Base-by-base conservation (phyloP, 2,888 invertebrate species). In the Campaea margaritaria region DNA sequence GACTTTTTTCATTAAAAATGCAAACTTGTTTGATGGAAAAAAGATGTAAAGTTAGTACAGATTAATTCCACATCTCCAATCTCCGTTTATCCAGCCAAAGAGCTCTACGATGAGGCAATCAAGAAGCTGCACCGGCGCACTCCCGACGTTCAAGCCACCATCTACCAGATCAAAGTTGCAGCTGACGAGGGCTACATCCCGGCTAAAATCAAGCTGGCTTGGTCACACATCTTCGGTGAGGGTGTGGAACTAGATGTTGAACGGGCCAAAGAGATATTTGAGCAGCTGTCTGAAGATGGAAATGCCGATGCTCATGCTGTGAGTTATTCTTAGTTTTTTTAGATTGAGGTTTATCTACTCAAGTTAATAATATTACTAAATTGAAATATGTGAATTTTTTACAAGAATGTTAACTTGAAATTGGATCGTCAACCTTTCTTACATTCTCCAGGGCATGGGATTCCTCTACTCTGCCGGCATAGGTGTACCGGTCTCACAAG, bases 231-330 rank as follows among this genome's bases (percentile, higher is more conserved):
- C 7, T 95, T 98, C 73, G 99, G 99, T 0, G 96, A 94, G 77
- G 96, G 94, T 61, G 90, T 97, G 12, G 93, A 94, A 41, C 95
- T 97, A 72, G 96, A 98, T 82, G 91, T 98, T 59, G 92, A 95
- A 9, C 94, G 94, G 55, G 98, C 98, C 0, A 94, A 94, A 73
- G 88, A 93, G 43, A 95, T 96, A 67, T 98, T 99, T 78, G 94
- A 95, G 61, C 94, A 94, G 70, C 89, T 99, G 38, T 95, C 96
- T 0, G 94, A 94, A 9, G 90, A 93, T 36, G 99, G 99, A 0
- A 93, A 96, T 53, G 95, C 97, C 0, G 96, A 97, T 75, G 99
- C 97, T 11, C 98, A 99, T 87, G 96, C 98, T 94, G 98, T 96
- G 85, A 85, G 87, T 62, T 13, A 82, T 31, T 21, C 21, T 21